Evolutionary conservation across 2,113 vertebrate species (phyloP).

Genomic region (Myanophis thanlyinensis): DNA sequence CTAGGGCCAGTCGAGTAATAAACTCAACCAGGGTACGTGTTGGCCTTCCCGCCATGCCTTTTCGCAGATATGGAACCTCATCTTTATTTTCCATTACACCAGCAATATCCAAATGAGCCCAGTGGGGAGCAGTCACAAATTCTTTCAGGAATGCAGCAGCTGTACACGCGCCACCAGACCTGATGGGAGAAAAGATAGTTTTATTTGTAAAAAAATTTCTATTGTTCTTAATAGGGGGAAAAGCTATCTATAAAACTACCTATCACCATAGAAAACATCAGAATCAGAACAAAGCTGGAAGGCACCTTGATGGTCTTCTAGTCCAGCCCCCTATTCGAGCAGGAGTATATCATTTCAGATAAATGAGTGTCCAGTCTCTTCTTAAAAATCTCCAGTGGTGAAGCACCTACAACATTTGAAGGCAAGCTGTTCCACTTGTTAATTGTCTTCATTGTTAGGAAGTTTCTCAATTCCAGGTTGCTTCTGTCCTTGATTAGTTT

Average conservation of each 20-base stretch:
- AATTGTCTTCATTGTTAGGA: too few species aligned
- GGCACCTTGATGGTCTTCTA: too few species aligned
- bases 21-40: conserved; percentile 91
- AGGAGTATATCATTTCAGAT: too few species aligned
- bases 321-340: too few species aligned
- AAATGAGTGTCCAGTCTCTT: too few species aligned
- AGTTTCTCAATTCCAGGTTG: too few species aligned
- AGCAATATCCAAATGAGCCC: conserved; percentile 97
- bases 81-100: conserved; percentile 97
- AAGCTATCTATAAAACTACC: neutral
- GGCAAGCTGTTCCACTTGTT: too few species aligned
- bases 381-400: too few species aligned
- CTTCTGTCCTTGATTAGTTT: too few species aligned
- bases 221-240: neutral
- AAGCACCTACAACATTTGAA: too few species aligned
- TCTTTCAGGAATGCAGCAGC: conserved; percentile 93
- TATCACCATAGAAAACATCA: neutral
- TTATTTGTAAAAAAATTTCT: neutral
- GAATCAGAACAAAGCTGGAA: neutral
- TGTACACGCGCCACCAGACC: conserved; percentile 92
- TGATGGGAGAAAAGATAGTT: conserved; percentile 50
- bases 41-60: conserved; percentile 95
- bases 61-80: conserved; percentile 88
- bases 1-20: conserved; percentile 71
- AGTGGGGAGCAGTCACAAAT: conserved; percentile 87